Conservation (phyloP, 2,797 vertebrate species). For the Monodelphis domestica region DNA sequence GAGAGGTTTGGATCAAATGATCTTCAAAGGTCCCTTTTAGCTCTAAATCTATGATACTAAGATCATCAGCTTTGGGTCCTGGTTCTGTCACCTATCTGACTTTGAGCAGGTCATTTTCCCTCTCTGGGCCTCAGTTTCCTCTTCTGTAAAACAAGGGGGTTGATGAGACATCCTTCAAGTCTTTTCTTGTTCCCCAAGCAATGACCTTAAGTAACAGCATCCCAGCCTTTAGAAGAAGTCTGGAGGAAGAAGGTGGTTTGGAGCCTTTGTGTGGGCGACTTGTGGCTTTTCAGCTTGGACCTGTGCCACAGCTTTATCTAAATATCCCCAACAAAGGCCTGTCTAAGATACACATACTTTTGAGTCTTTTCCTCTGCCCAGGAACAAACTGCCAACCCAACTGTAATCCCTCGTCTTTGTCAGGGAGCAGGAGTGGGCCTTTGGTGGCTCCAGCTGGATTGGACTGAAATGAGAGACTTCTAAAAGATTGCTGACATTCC, state of each 20-base stretch:
- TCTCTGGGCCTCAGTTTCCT: background rate
- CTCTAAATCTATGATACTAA: background rate
- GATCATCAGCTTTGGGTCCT: background rate
- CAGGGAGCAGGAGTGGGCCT: conserved; percentile 59
- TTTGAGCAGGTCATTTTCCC: background rate
- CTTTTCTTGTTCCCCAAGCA: background rate
- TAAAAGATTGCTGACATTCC: background rate
- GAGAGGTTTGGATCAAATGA: background rate
- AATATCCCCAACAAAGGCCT: conserved; percentile 77
- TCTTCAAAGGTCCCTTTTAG: background rate
- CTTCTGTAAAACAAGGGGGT: background rate
- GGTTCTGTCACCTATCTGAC: background rate
- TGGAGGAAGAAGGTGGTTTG: background rate
- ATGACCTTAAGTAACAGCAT: background rate
- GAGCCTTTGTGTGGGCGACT: background rate
- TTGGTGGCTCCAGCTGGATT: background rate
- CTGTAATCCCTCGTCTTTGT: conserved; percentile 79
- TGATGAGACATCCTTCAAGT: background rate
- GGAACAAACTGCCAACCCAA: conserved; percentile 77
- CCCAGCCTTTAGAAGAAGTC: background rate
- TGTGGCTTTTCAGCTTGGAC: conserved; percentile 27
- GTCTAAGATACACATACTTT: conserved; percentile 77
- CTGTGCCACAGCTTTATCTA: conserved; percentile 76
- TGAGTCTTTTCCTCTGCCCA: conserved; percentile 72
- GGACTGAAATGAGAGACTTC: background rate